Conservation (phyloP, 2,797 vertebrate species). For the Tangara arthus region DNA sequence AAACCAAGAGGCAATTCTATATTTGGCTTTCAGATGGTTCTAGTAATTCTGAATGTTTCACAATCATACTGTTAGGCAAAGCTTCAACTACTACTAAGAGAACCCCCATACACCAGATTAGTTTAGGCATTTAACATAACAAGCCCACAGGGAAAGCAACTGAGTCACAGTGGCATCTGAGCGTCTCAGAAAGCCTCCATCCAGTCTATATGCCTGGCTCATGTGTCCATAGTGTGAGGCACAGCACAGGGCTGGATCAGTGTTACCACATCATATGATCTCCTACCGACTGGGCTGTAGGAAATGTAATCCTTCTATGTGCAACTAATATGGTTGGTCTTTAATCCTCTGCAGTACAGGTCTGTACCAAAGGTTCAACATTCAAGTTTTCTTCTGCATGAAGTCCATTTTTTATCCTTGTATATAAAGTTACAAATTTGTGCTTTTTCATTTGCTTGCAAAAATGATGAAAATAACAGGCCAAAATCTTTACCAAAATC, state of each 20-base stretch:
- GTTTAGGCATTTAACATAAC: background rate
- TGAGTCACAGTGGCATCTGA: background rate
- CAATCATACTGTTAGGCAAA: background rate
- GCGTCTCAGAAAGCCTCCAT: background rate
- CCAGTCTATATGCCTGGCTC: background rate
- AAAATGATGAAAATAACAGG: background rate
- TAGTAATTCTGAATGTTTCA: background rate
- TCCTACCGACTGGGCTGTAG: background rate
- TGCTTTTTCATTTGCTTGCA: background rate
- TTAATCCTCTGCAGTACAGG: background rate
- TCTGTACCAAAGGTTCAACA: background rate
- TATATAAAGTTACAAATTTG: background rate
- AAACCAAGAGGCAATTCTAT: background rate
- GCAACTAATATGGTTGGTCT: background rate
- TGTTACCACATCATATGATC: background rate
- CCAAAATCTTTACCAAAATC: background rate
- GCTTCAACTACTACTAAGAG: background rate
- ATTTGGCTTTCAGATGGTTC: background rate
- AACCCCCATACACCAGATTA: background rate
- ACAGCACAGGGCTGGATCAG: background rate
- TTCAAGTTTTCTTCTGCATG: background rate
- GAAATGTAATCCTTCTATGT: background rate
- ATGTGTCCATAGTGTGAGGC: background rate
- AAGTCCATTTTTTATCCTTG: background rate
- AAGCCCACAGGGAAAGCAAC: conserved; percentile 5